Conservation (phyloP, 1,140 invertebrate species). For the Bombus waltoni region DNA sequence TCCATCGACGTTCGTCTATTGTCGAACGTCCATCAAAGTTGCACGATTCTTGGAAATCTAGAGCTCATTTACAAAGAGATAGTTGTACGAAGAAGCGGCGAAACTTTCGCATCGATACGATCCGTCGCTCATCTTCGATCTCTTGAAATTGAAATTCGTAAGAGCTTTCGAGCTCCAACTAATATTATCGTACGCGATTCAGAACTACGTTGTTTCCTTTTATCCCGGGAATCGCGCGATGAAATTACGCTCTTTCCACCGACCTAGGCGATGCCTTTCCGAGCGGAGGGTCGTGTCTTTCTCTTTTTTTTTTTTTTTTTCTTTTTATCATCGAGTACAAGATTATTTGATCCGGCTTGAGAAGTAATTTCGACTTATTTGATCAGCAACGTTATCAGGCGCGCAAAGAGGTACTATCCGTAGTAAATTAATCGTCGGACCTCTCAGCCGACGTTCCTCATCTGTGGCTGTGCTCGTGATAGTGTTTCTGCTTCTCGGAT, state of each 20-base stretch:
- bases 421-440: constrained; percentile 36
- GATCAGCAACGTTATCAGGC: not conserved
- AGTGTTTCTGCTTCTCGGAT: constrained; percentile 43
- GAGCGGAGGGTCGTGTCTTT: no score
- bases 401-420: constrained; percentile 12
- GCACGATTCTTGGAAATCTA: not conserved
- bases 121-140: not conserved
- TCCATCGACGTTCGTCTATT: not conserved
- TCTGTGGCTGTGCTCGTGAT: constrained; percentile 50
- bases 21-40: not conserved
- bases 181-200: not conserved
- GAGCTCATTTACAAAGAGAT: no score
- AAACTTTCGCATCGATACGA: not conserved
- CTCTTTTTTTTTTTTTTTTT: no score
- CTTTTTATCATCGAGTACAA: not conserved
- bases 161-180: not conserved
- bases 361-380: not conserved
- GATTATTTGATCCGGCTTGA: not conserved
- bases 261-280: not conserved
- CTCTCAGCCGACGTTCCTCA: constrained; percentile 36
- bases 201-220: constrained; percentile 2
- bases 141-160: constrained; percentile 8
- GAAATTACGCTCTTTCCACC: not conserved
- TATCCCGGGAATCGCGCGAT: not conserved
- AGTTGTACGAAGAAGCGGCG: not conserved